Evolutionary conservation across 2,888 invertebrate genomes (phyloP), one percentile per base, ranked within the genome.

Genomic region (Carcina quercana): DNA sequence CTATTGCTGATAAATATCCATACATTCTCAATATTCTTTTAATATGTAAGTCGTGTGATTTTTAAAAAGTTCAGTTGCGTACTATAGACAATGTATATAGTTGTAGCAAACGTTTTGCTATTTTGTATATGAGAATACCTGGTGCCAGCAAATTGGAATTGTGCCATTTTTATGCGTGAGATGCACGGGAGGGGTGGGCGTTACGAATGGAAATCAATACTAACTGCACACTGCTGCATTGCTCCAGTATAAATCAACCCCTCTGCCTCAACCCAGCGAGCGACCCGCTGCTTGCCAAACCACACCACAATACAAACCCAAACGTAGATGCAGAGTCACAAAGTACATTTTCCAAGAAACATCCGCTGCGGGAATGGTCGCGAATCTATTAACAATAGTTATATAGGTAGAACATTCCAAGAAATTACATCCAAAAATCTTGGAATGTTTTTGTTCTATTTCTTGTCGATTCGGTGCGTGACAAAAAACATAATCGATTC

Each of bases 171-270:
- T 53, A 64, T 78, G 76, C 78, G 79, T 76, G 72, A 71, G 70
- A 72, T 70, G 63, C 63, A 58, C 34, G 56, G 43, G 59, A 59
- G 56, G 62, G 42, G 62, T 74, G 73, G 68, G 65, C 17, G 67
- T 66, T 62, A 61, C 67, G 63, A 76, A 76, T 80, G 76, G 83
- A 82, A 84, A 84, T 84, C 84, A 82, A 84, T 85, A 84, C 82
- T 76, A 80, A 84, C 79, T 84, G 82, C 83, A 84, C 71, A 74
- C 71, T 76, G 76, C 70, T 82, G 83, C 84, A 84, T 74, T 83
- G 84, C 83, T 84, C 79, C 68, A 79, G 62, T 71, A 83, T 84
- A 84, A 84, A 84, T 85, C 84, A 80, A 59, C 63, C 68, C 66
- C 67, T 64, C 55, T 68, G 62, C 13, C 19, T 17, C 22, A 14